A percentile compares a stretch with the other conserved stretches of the same genome.
These are phyloP conservation scores for Drosophila elegans DNA, from an alignment of 1,140 invertebrate genomes.

Conservation along the genomic window DNA sequence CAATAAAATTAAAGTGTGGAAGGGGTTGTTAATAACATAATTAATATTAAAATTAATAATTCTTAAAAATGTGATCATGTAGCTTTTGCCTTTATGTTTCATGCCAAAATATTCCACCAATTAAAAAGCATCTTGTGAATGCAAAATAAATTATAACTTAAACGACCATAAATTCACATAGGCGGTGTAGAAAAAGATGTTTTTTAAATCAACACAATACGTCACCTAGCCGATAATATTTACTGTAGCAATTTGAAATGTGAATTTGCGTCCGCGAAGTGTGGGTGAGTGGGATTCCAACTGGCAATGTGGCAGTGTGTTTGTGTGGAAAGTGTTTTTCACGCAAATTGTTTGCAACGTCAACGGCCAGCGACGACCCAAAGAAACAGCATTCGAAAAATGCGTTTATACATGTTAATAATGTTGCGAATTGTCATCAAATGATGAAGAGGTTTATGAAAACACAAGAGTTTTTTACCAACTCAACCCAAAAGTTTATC, in stretches of 20 bases:
- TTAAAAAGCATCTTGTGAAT: constrained; percentile 1
- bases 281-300: constrained; percentile 35
- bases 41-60: no score
- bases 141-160: constrained; percentile 19
- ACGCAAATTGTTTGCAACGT: constrained; percentile 69
- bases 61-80: no score
- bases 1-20: no score
- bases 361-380: constrained; percentile 48
- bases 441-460: no score
- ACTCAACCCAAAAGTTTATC: no score
- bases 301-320: constrained; percentile 6
- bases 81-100: no score
- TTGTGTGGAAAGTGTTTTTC: constrained; percentile 51
- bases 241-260: constrained; percentile 27
- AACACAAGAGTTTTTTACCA: no score
- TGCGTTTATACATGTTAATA: constrained; percentile 19
- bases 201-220: constrained; percentile 23
- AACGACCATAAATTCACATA: constrained; percentile 15
- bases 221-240: constrained; percentile 21
- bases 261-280: constrained; percentile 2
- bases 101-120: background rate
- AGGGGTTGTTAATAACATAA: no score
- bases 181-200: constrained; percentile 9
- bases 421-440: background rate
- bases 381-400: constrained; percentile 15